These are phyloP conservation scores for Centropyge bicolor DNA, from an alignment of 2,797 vertebrate species.

Conservation along the genomic window DNA sequence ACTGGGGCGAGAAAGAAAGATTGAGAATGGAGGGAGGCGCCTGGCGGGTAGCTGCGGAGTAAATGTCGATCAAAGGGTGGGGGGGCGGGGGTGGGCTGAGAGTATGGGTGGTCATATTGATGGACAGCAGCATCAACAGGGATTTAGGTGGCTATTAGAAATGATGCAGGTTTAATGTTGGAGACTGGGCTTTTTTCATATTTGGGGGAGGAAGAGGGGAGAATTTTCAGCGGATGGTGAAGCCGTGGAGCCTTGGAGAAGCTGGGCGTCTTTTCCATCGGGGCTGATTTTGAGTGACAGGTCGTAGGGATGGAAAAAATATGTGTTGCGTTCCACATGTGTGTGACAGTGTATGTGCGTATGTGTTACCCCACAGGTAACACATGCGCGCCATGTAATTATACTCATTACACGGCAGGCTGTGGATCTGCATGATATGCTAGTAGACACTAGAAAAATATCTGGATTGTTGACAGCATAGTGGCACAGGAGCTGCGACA, in stretches of 20 bases:
- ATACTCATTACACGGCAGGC: slow-evolving; percentile 85
- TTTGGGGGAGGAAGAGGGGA: slow-evolving; percentile 26
- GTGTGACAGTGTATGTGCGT: slow-evolving; percentile 50
- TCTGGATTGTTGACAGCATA: slow-evolving; percentile 81
- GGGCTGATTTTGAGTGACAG: slow-evolving; percentile 81
- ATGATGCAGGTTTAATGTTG: slow-evolving; percentile 66
- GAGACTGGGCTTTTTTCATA: slow-evolving; percentile 28
- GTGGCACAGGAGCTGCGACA: slow-evolving; percentile 79
- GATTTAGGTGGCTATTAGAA: slow-evolving; percentile 66
- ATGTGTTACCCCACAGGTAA: slow-evolving; percentile 79
- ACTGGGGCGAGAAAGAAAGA: slow-evolving; percentile 66
- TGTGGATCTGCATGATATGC: slow-evolving; percentile 81
- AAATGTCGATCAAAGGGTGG: slow-evolving; percentile 73
- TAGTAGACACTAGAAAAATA: slow-evolving; percentile 75
- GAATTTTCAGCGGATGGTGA: slow-evolving; percentile 44
- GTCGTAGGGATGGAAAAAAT: slow-evolving; percentile 69
- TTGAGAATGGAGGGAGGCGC: slow-evolving; percentile 62
- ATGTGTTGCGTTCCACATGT: slow-evolving; percentile 52
- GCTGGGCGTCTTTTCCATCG: slow-evolving; percentile 60
- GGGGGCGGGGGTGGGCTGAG: slow-evolving; percentile 48
- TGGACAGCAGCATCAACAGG: slow-evolving; percentile 69
- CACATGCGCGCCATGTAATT: slow-evolving; percentile 86
- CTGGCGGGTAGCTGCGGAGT: slow-evolving; percentile 60
- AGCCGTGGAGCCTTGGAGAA: slow-evolving; percentile 32
- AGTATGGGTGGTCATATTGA: slow-evolving; percentile 72